phyloP scores from a whole-genome alignment of 2,113 vertebrate species.

The Hypocryptadius cinnamomeus region DNA sequence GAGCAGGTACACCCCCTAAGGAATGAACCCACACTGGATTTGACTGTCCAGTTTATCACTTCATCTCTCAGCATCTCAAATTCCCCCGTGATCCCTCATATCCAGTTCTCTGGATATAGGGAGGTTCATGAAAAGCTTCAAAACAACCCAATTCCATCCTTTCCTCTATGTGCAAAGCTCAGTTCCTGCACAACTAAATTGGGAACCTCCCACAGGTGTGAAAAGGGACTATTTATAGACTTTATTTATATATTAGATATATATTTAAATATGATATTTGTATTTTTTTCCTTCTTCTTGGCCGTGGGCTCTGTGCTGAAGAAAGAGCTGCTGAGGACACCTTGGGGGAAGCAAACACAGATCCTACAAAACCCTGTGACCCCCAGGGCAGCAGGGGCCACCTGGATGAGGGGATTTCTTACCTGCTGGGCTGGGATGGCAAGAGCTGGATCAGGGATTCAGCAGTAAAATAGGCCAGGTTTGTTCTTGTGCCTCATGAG shows the following conservation, averaged over 20 bases:
- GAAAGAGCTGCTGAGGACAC: neutral
- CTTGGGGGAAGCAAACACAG: neutral
- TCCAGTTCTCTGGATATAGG: neutral
- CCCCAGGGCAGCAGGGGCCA: neutral
- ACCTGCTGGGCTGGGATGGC: neutral
- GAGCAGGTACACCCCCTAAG: neutral
- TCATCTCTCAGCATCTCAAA: neutral
- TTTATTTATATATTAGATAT: neutral
- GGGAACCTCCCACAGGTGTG: neutral
- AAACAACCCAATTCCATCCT: neutral
- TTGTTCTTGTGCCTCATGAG: neutral
- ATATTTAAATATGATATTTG: neutral
- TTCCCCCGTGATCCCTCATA: neutral
- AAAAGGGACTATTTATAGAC: neutral
- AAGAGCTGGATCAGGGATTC: neutral
- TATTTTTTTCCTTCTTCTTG: neutral
- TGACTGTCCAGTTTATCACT: neutral
- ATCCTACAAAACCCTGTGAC: neutral
- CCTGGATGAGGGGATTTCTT: neutral
- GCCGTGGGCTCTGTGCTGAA: neutral
- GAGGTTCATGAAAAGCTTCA: neutral
- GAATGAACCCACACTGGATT: neutral
- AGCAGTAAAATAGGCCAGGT: rapidly evolving
- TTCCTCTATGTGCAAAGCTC: neutral
- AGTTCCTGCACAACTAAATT: neutral